These are phyloP conservation scores for Ictalurus furcatus DNA, from an alignment of 2,113 vertebrate genomes.

Conservation along the genomic window DNA sequence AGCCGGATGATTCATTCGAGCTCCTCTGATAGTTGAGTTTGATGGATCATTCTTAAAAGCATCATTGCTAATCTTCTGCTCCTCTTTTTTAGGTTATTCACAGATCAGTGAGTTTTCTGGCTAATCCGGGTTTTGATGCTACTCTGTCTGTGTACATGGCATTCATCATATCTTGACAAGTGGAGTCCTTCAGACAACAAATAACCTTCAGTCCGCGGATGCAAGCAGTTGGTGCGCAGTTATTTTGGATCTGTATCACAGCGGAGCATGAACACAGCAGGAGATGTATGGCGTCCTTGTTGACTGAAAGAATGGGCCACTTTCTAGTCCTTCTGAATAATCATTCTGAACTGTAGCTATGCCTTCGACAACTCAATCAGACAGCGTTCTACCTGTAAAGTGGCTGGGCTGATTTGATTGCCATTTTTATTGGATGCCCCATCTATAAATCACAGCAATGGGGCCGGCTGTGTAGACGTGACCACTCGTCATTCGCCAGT, in stretches of 20 bases:
- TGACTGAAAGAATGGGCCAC: constrained; percentile 75
- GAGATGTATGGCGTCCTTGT: constrained; percentile 91
- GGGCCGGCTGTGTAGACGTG: constrained; percentile 77
- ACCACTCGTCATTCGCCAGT: constrained; percentile 81
- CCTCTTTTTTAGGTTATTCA: constrained; percentile 99
- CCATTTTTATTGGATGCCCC: constrained; percentile 82
- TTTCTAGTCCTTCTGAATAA: constrained; percentile 75
- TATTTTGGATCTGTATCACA: constrained; percentile 99
- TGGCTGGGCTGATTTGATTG: constrained; percentile 85
- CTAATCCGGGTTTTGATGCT: constrained; percentile 98
- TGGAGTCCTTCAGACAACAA: constrained; percentile 99
- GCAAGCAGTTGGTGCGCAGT: constrained; percentile 91
- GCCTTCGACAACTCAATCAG: constrained; percentile 85
- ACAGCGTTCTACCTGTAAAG: constrained; percentile 82
- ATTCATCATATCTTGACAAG: constrained; percentile 99
- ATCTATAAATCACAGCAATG: constrained; percentile 83
- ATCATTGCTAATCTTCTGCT: constrained; percentile 99
- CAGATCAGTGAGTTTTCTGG: constrained; percentile 99
- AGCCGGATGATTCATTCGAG: constrained; percentile 97
- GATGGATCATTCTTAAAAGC: constrained; percentile 99
- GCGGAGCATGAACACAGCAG: constrained; percentile 89
- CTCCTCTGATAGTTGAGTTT: constrained; percentile 99
- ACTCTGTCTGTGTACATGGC: constrained; percentile 99
- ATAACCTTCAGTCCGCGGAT: constrained; percentile 97
- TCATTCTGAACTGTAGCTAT: constrained; percentile 81